Evolutionary conservation across 2,113 vertebrate genomes (phyloP), one percentile per base, ranked within the genome.

Genomic region (Cavia aperea): DNA sequence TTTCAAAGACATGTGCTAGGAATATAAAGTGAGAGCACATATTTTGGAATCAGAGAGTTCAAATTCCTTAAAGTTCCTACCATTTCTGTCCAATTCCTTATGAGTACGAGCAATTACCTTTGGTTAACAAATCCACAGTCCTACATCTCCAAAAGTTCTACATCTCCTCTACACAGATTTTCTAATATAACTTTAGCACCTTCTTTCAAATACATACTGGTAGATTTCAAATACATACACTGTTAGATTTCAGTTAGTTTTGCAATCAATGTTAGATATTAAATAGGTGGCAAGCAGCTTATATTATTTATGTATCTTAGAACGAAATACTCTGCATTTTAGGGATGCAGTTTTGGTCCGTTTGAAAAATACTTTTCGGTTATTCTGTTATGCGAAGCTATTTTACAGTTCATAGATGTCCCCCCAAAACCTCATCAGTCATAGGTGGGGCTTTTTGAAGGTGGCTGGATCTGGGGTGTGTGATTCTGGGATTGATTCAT

Each of bases 1-100:
- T 68, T 91, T 33, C 68, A n/a, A 86, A 85, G 14, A 93, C 24
- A 46, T 62, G 31, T 81, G 24, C 16, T 89, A 91, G 54, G 26
- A 93, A 86, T 70, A 91, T 33, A 91, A 78, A 93, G n/a, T 75
- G 31, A 88, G 21, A 79, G 8, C 56, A 81, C 54, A 82, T 43
- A 33, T 81, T 89, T 86, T 86, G 26, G 46, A 86, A 86, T 43
- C 33, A 86, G 36, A 94, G 12, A 70, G 4, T 86, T 94, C 43
- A 86, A 92, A 16, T 91, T 85, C 36, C 56, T 86, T 86, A 15
- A 86, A 95, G 65, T 62, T 86, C 75, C 75, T 86, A 92, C 56
- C 6, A 77, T 19, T 68, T 91, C 46, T 90, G 51, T 58, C n/a
- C 26, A 46, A 75, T 68, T 88, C 54, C 58, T 75, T 81, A 77